Base-by-base conservation (phyloP, 2,797 vertebrate genomes). In the Pipistrellus pygmaeus region DNA sequence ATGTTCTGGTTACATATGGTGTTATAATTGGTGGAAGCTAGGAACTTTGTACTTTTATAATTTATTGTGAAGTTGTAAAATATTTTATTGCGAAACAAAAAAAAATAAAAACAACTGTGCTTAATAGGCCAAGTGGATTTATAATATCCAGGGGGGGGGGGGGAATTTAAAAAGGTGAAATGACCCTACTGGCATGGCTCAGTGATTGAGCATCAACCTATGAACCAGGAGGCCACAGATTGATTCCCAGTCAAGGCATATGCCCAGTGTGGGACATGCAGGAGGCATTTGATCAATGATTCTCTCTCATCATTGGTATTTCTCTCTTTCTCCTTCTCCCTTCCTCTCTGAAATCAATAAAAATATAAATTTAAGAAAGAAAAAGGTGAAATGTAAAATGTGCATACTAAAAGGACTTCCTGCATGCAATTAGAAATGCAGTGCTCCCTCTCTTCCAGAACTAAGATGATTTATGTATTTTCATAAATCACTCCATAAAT, bases 61-160 rank as follows among this genome's bases (percentile, higher is more conserved):
- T 18, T 71, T 78, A 38, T 60, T 41, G 1, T 77, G 48, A 93
- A 90, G 81, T 15, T 80, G 71, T 94, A 95, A 82, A 76, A 53
- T 53, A 77, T 32, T 53, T 32, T 72, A 94, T 94, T 97, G 78
- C 66, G 86, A 84, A 91, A 91, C 12, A 64, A 48, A 57, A 72
- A 32, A 20, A 21, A 71, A 72, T 38, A 38, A 38, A 38, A 38
- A 57, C 35, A n/a, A 62, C 1, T 60, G 2, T 78, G 18, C 11
- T 72, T 86, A 46, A 9, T 73, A 64, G 68, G 35, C 46, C 76
- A 90, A 90, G 30, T 35, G 25, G 51, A 88, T 51, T 25, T 62
- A 55, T 76, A 69, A 81, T 14, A 75, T 25, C 21, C 72, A 84
- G 38, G 64, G 44, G 44, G 44, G 44, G 44, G 44, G 44, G 10